Base-by-base conservation (phyloP, 30 jellyfish, hydroid and myxozoan species). In the Aurelia aurita region DNA sequence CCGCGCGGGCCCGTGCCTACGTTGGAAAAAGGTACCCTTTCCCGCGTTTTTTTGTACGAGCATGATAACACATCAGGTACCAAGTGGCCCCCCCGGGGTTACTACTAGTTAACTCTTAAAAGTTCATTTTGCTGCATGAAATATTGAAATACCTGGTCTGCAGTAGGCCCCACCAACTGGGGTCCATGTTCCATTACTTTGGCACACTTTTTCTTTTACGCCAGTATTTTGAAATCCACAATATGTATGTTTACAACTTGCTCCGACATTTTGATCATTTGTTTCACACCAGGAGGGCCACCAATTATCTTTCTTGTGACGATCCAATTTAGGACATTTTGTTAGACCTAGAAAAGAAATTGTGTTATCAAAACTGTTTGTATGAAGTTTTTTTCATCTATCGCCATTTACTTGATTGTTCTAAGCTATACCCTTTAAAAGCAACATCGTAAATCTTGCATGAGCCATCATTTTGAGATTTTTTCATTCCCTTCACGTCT, bases 81-180 rank as follows among this genome's bases (percentile, higher is more conserved):
- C n/a, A n/a, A n/a, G n/a, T n/a, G n/a, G n/a, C n/a, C n/a, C n/a
- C n/a, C n/a, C n/a, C n/a, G n/a, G n/a, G n/a, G n/a, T n/a, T n/a
- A n/a, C n/a, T n/a, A n/a, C n/a, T n/a, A n/a, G n/a, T n/a, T n/a
- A n/a, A n/a, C n/a, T n/a, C n/a, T n/a, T n/a, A n/a, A n/a, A n/a
- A n/a, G n/a, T n/a, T n/a, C n/a, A n/a, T n/a, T n/a, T n/a, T n/a
- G n/a, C n/a, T n/a, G n/a, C n/a, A 39, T 0, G 16, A 4, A 39
- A 8, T 39, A 39, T 39, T 39, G 15, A 39, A 39, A 19, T 74
- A 77, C 89, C 69, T 57, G 73, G 60, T 63, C 44, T 61, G 57
- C 90, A 79, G 53, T 31, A 79, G 18, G 53, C 72, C 29, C 90
- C 90, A 18, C 90, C 90, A 79, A 67, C 32, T 18, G 82, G 81